Evolutionary conservation across 2,113 vertebrate genomes (phyloP), one percentile per base, ranked within the genome.

Genomic region (Daphoenositta chrysoptera): DNA sequence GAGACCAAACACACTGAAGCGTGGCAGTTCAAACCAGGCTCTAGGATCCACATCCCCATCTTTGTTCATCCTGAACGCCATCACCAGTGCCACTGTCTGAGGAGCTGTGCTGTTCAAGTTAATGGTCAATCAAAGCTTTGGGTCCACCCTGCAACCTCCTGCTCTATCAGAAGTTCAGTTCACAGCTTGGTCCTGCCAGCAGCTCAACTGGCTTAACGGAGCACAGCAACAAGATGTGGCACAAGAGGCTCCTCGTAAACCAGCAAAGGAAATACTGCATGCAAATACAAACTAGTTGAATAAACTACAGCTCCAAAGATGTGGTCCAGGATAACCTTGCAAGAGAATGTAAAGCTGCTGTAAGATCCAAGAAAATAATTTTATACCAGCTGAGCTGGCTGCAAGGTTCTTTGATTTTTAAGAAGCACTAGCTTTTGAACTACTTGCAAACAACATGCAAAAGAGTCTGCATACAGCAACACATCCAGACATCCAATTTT

Each of bases 11-110:
- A 39, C 4, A 6, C 11, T 13, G 18, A 54, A 63, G 18, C 0
- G 0, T 0, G 2, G 39, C 42, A 68, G 45, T 2, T 83, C 54
- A 65, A n/a, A 26, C 13, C 1, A 3, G 22, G n/a, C 39, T 61
- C 26, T 33, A 30, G 40, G 33, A 73, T 18, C 37, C 30, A 53
- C 44, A 50, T 20, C 20, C 17, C 33, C 21, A 19, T 17, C 73
- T 16, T 6, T 17, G 4, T 3, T 50, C 51, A 56, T 28, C 57
- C 42, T 42, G 35, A 72, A 48, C 5, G 1, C 13, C 9, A 18
- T 5, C 47, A 50, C 33, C 28, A 68, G 26, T 1, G 1, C 33
- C 48, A 30, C 19, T 6, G 28, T 15, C 37, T 11, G 33, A 91
- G 50, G 50, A 89, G 69, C 28, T 42, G n/a, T 3, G 2, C 58